phyloP scores from a whole-genome alignment of 1,140 invertebrate genomes.

The Euwallacea similis region DNA sequence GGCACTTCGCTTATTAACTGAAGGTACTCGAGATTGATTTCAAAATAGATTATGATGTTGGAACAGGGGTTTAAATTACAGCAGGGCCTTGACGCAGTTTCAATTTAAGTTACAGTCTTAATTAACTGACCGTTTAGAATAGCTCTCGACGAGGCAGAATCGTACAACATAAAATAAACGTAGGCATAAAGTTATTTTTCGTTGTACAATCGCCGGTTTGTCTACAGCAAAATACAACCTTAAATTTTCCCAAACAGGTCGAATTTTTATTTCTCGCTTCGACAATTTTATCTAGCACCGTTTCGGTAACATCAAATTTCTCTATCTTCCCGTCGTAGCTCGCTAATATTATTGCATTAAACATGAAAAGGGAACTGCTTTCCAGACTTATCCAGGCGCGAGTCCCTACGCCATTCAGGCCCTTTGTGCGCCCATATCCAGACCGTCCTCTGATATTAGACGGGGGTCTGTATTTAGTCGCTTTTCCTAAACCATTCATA shows the following conservation, averaged over 20 bases:
- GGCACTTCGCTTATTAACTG: conserved; percentile 31
- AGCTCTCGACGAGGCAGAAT: neutral
- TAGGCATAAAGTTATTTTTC: too few species aligned
- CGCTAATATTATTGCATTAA: conserved; percentile 47
- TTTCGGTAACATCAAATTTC: too few species aligned
- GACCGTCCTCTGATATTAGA: conserved; percentile 5
- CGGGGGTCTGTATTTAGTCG: conserved; percentile 14
- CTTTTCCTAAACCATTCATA: conserved; percentile 11
- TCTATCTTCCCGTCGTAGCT: conserved; percentile 5
- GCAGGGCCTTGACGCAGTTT: conserved; percentile 1
- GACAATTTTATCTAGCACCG: too few species aligned
- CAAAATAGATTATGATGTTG: conserved; percentile 33
- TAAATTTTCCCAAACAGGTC: too few species aligned
- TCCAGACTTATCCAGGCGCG: conserved; percentile 30
- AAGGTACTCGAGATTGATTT: conserved; percentile 36
- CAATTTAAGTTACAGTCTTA: conserved; percentile 26
- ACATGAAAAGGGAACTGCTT: conserved; percentile 50
- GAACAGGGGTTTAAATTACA: conserved; percentile 31
- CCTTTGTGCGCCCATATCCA: conserved; percentile 17
- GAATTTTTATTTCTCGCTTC: too few species aligned
- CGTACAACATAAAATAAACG: too few species aligned
- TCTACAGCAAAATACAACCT: too few species aligned
- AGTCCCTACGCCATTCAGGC: conserved; percentile 2
- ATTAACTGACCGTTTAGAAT: conserved; percentile 24
- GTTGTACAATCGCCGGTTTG: too few species aligned